These are phyloP conservation scores for Mayetiola destructor DNA, from an alignment of 2,888 invertebrate genomes.

Conservation along the genomic window DNA sequence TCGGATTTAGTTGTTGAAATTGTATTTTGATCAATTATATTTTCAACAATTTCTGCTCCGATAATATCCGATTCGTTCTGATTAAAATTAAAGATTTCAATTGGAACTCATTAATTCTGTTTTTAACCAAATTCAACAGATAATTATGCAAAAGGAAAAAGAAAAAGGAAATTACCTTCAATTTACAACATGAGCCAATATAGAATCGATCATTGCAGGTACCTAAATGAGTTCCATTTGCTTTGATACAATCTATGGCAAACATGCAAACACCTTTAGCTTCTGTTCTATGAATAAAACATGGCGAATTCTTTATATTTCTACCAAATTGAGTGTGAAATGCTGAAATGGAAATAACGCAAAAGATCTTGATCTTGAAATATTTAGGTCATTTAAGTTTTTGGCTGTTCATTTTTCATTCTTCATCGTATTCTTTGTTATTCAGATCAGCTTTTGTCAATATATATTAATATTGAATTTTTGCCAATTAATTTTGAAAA, in stretches of 20 bases:
- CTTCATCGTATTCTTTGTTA: neutral
- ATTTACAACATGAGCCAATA: slow-evolving; percentile 82
- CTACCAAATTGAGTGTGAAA: slow-evolving; percentile 51
- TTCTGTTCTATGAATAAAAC: slow-evolving; percentile 64
- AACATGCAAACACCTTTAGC: slow-evolving; percentile 85
- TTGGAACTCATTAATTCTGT: neutral
- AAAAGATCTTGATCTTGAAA: neutral
- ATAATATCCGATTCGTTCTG: slow-evolving; percentile 26
- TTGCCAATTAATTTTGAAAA: neutral
- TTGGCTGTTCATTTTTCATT: neutral
- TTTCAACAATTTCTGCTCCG: slow-evolving; percentile 33
- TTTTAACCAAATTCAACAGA: neutral
- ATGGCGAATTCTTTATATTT: slow-evolving; percentile 78
- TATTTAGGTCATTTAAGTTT: neutral
- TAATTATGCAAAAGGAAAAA: neutral
- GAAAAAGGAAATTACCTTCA: slow-evolving; percentile 36
- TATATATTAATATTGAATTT: neutral
- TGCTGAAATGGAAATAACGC: neutral
- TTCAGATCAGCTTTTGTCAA: neutral
- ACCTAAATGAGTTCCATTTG: slow-evolving; percentile 80
- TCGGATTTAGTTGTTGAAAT: too few relatives aligned
- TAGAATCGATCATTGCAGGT: slow-evolving; percentile 88
- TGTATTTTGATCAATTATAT: slow-evolving; percentile 36
- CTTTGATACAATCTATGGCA: slow-evolving; percentile 79
- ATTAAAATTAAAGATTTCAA: slow-evolving; percentile 6